Evolutionary conservation across 2,888 invertebrate genomes (phyloP).

Genomic region (Macaria liturata): DNA sequence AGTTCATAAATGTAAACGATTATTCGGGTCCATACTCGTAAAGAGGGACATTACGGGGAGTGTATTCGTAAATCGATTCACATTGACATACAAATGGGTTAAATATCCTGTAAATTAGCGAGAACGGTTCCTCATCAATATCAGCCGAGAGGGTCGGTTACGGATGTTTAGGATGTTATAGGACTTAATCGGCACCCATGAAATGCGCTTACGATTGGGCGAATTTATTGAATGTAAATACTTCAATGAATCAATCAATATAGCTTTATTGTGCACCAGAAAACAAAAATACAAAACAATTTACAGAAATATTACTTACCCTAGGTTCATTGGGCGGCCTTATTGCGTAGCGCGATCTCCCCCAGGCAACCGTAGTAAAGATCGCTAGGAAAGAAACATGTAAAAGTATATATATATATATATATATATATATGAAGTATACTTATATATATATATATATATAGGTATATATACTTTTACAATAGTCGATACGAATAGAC

Average conservation of each 20-base stretch:
- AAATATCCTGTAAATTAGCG: slow-evolving; percentile 21
- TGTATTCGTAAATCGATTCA: slow-evolving; percentile 14
- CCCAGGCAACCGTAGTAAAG: too few species aligned
- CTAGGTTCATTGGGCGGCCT: too few species aligned
- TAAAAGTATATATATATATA: too few species aligned
- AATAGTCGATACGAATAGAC: too few species aligned
- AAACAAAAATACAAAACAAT: too few species aligned
- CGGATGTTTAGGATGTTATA: slow-evolving; percentile 5
- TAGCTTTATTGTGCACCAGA: too few species aligned
- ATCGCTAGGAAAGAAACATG: background rate
- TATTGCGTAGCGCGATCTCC: too few species aligned
- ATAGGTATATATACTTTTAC: too few species aligned
- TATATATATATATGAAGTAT: too few species aligned
- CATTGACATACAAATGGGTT: slow-evolving; percentile 17
- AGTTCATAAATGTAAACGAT: slow-evolving; percentile 18
- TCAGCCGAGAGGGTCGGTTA: slow-evolving; percentile 7
- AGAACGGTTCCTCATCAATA: slow-evolving; percentile 15
- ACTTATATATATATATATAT: too few species aligned
- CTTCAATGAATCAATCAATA: background rate
- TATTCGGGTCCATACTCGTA: slow-evolving; percentile 11
- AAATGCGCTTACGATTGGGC: slow-evolving; percentile 4
- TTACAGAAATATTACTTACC: too few species aligned
- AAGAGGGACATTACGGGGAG: slow-evolving; percentile 10
- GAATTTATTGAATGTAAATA: slow-evolving; percentile 1
- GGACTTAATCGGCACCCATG: slow-evolving; percentile 13